Evolutionary conservation across 2,113 vertebrate species (phyloP).

Genomic region (Aegotheles bennettii): DNA sequence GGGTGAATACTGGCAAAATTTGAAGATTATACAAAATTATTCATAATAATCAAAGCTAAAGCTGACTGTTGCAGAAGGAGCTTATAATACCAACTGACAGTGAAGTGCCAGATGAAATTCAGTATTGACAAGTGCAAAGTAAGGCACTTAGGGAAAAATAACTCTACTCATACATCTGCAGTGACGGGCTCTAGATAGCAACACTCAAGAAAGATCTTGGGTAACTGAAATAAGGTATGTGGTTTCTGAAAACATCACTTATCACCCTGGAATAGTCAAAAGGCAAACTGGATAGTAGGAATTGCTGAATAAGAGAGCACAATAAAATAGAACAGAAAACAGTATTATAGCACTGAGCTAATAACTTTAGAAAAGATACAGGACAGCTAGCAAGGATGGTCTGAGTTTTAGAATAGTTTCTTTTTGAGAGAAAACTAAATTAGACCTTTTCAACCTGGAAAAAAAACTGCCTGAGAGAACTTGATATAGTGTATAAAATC

Average conservation of each 20-base stretch:
- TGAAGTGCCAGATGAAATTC: constrained; percentile 38
- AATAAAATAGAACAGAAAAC: neutral
- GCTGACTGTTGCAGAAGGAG: constrained; percentile 39
- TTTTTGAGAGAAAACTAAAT: neutral
- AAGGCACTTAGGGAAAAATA: constrained; percentile 41
- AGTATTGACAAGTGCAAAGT: constrained; percentile 38
- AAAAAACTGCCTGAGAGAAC: neutral
- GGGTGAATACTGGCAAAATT: neutral
- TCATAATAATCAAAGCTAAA: constrained; percentile 34
- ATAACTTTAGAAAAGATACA: neutral
- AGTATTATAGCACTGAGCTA: neutral
- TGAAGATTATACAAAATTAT: constrained; percentile 23
- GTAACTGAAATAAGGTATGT: constrained; percentile 5
- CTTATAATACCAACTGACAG: constrained; percentile 22
- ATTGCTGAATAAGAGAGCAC: neutral
- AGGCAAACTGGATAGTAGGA: neutral
- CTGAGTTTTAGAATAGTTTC: neutral
- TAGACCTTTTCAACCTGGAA: neutral
- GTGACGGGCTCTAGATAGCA: neutral
- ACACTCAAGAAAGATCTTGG: neutral
- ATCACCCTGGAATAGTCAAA: neutral
- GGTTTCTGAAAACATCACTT: neutral
- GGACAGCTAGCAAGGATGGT: neutral
- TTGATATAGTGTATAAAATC: neutral
- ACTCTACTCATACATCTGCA: constrained; percentile 23